A percentile compares a stretch with the other conserved stretches of the same genome.
These are phyloP conservation scores for Formicarius rufipectus DNA, from an alignment of 2,113 vertebrate species.

Conservation along the genomic window DNA sequence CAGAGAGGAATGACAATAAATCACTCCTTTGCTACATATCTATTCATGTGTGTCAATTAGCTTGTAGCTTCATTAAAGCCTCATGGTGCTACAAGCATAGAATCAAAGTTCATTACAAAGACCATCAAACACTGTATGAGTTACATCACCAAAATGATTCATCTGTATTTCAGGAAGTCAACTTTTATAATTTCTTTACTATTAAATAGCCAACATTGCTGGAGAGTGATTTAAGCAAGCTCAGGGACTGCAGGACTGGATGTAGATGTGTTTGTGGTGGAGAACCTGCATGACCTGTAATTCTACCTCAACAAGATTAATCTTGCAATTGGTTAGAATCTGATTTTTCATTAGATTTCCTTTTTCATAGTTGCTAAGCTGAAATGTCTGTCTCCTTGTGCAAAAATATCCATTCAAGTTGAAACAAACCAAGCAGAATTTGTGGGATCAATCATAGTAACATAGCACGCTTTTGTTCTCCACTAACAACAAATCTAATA, in stretches of 20 bases:
- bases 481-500: background rate
- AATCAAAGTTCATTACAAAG: background rate
- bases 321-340: background rate
- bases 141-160: background rate
- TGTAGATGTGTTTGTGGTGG: background rate
- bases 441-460: background rate
- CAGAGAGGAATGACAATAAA: background rate
- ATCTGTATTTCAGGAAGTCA: background rate
- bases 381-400: background rate
- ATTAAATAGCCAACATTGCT: background rate
- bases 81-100: background rate
- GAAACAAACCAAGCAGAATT: background rate
- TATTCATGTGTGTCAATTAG: background rate
- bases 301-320: background rate
- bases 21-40: background rate
- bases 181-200: background rate
- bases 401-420: background rate
- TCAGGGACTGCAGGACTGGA: background rate
- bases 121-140: background rate
- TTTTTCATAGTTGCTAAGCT: background rate
- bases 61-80: background rate
- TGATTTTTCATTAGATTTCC: background rate
- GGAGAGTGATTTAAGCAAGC: background rate
- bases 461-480: background rate
- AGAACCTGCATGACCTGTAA: background rate